Conservation (phyloP, 2,113 vertebrate genomes). For the Myotis yumanensis region DNA sequence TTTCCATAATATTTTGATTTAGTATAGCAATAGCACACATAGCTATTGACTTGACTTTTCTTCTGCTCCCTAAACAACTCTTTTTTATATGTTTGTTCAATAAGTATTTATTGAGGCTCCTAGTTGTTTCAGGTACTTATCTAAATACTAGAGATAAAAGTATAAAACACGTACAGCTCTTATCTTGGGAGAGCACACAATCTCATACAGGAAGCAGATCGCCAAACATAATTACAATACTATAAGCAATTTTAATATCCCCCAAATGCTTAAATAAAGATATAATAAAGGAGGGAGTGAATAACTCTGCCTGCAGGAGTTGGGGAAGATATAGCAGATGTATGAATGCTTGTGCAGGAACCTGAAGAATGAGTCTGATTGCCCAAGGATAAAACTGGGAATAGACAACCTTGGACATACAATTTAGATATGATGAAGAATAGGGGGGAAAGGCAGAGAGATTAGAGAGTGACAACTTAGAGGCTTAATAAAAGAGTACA, state of each 20-base stretch:
- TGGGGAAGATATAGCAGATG: not conserved
- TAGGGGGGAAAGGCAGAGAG: not conserved
- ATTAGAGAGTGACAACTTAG: not conserved
- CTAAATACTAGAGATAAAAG: not conserved
- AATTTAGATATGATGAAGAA: not conserved
- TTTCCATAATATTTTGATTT: not conserved
- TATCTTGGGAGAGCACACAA: not conserved
- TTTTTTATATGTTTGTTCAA: not conserved
- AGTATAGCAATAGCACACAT: not conserved
- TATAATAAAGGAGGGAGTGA: not conserved
- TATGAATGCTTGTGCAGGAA: not conserved
- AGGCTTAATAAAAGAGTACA: not conserved
- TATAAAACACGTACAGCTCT: not conserved
- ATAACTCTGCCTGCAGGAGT: not conserved
- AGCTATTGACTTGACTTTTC: slow-evolving; percentile 22
- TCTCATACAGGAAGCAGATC: not conserved
- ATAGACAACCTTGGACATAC: not conserved
- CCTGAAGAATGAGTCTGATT: not conserved
- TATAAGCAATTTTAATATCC: not conserved
- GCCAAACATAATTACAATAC: not conserved
- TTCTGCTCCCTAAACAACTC: not conserved
- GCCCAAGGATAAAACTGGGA: not conserved
- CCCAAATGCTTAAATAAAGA: not conserved
- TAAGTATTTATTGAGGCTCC: slow-evolving; percentile 18
- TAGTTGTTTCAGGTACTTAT: not conserved